phyloP scores from a whole-genome alignment of 2,888 invertebrate genomes.

The Cataglyphis albicans region DNA sequence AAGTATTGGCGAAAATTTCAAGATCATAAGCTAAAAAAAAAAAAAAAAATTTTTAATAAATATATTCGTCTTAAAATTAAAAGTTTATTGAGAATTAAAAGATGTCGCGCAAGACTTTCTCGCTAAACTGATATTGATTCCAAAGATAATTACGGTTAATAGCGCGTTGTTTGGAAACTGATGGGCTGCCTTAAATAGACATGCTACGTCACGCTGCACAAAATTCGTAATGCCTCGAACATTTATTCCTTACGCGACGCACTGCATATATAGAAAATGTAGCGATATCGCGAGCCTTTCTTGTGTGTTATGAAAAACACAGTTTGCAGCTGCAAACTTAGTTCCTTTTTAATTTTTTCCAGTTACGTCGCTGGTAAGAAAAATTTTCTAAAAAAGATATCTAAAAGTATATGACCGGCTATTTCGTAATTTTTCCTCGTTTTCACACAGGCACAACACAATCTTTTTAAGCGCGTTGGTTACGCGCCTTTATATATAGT shows the following conservation, averaged over 20 bases:
- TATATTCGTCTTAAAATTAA: neutral
- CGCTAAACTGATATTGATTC: neutral
- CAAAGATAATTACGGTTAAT: neutral
- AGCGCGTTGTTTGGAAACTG: neutral
- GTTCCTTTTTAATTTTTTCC: constrained; percentile 21
- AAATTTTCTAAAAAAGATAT: neutral
- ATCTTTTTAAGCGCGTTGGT: neutral
- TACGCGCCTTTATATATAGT: constrained; percentile 9
- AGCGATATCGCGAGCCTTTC: constrained; percentile 23
- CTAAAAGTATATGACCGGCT: neutral
- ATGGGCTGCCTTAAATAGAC: constrained; percentile 10
- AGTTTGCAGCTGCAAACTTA: constrained; percentile 25
- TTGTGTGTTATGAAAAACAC: neutral
- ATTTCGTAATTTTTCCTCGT: neutral
- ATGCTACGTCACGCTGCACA: neutral
- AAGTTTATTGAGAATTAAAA: neutral
- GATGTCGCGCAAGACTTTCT: neutral
- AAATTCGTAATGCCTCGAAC: constrained; percentile 32
- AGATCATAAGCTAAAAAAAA: neutral
- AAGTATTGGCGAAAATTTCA: neutral
- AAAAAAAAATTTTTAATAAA: neutral
- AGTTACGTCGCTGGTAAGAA: constrained; percentile 8
- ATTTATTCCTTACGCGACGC: constrained; percentile 27
- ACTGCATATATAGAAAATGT: constrained; percentile 5
- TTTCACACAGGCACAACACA: neutral